Evolutionary conservation across 2,113 vertebrate genomes (phyloP), one percentile per base, ranked within the genome.

Genomic region (Myrmophylax atrothorax): DNA sequence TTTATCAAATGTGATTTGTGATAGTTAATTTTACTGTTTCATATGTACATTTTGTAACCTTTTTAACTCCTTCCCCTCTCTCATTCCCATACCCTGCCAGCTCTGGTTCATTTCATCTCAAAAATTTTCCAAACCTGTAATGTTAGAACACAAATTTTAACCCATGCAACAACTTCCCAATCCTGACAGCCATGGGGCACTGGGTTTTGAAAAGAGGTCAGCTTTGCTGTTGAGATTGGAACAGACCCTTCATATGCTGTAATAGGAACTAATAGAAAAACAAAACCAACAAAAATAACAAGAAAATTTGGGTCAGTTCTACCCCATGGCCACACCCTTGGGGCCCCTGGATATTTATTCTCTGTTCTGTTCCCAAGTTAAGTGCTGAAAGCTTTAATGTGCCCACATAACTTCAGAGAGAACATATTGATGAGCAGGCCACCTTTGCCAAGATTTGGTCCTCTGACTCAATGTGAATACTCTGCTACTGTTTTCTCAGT

Each of bases 221-320:
- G 63, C 55, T 94, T 69, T 2, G 3, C 49, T 77, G 18, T 38
- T 76, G 53, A 40, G 78, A 85, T 0, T 0, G 82, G 83, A 91
- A 59, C 33, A 88, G 59, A 69, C 40, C 35, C 37, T 92, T 90
- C 12, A 1, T 29, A 55, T 84, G 38, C 38, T 93, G 60, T 72
- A 92, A 90, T 28, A 84, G 56, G 33, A 92, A 90, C 64, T 78
- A 80, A 87, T 6, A 94, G 73, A 74, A 92, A 92, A 95, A 93
- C 35, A 93, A 90, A 79, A 84, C 68, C 33, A 73, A 68, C 14
- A 89, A 91, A 58, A 94, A 80, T 42, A 87, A 80, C 23, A 73
- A 84, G 72, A 92, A 75, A 50, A 87, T 56, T 72, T 90, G 73
- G 25, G 69, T 72, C 64, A 49, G 18, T 75, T 84, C 56, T 83